These are phyloP conservation scores for Scarus forsteni DNA, from an alignment of 2,797 vertebrate species.

Conservation along the genomic window DNA sequence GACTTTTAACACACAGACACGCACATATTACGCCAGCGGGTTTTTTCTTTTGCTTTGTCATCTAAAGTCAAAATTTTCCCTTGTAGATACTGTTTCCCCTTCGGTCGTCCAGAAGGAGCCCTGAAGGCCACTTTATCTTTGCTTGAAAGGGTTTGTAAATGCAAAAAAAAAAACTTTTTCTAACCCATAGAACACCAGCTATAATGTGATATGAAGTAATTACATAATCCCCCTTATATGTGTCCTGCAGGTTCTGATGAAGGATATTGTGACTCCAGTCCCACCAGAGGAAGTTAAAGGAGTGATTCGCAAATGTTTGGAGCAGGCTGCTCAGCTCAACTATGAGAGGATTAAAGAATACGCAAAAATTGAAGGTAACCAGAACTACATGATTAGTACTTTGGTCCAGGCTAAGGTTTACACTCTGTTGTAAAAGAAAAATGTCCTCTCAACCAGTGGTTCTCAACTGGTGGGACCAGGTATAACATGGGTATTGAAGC, in stretches of 20 bases:
- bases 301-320: slow-evolving; percentile 99
- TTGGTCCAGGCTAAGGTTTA: too few relatives aligned
- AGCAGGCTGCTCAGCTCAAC: slow-evolving; percentile 98
- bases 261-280: slow-evolving; percentile 99
- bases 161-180: slow-evolving; percentile 8
- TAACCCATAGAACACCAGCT: slow-evolving; percentile 7
- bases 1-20: slow-evolving; percentile 24
- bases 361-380: slow-evolving; percentile 99
- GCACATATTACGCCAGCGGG: not conserved
- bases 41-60: slow-evolving; percentile 9
- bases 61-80: slow-evolving; percentile 27
- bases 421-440: too few relatives aligned
- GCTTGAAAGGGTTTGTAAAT: slow-evolving; percentile 94
- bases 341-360: slow-evolving; percentile 97
- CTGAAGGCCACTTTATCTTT: slow-evolving; percentile 98
- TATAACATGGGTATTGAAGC: too few relatives aligned
- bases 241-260: slow-evolving; percentile 91
- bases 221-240: slow-evolving; percentile 16
- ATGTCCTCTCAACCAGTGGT: too few relatives aligned
- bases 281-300: slow-evolving; percentile 98
- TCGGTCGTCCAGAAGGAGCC: slow-evolving; percentile 98
- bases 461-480: too few relatives aligned
- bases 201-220: slow-evolving; percentile 16
- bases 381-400: slow-evolving; percentile 5
- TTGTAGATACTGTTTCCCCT: slow-evolving; percentile 97